Evolutionary conservation across 2,113 vertebrate genomes (phyloP).

Genomic region (Chaetodon trifascialis): DNA sequence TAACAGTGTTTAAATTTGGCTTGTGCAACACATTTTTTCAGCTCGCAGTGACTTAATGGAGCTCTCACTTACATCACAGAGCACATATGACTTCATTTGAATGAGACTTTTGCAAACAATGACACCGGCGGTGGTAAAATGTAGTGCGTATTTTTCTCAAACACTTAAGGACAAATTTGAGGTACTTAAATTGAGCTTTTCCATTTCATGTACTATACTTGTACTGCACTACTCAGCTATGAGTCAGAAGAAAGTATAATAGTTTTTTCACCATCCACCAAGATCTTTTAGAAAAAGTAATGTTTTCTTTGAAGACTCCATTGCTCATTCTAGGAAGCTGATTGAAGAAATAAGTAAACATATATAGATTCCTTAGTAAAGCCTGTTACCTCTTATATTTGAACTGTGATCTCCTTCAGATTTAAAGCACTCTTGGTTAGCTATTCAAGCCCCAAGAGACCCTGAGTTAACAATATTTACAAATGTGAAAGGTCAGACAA

Average conservation of each 20-base stretch:
- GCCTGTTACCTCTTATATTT: not conserved
- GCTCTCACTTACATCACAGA: conserved; percentile 1
- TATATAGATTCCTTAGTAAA: not conserved
- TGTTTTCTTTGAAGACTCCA: too few species aligned
- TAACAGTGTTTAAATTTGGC: conserved; percentile 31
- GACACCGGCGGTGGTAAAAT: not conserved
- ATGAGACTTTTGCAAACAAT: not conserved
- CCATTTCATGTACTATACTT: not conserved
- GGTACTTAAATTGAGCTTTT: not conserved
- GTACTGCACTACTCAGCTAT: not conserved
- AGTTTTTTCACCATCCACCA: not conserved
- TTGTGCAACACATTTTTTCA: conserved; percentile 14
- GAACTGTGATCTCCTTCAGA: not conserved
- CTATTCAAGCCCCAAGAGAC: not conserved
- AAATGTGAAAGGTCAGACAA: conserved; percentile 19
- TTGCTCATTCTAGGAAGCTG: not conserved
- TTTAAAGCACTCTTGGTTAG: not conserved
- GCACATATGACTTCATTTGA: not conserved
- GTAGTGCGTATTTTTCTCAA: not conserved
- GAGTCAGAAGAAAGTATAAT: not conserved
- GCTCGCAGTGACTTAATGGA: not conserved
- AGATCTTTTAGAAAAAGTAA: too few species aligned
- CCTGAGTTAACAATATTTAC: not conserved
- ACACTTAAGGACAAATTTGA: not conserved
- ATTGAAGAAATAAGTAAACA: not conserved